phyloP scores from a whole-genome alignment of 2,888 invertebrate genomes.

The Dendrolimus houi region DNA sequence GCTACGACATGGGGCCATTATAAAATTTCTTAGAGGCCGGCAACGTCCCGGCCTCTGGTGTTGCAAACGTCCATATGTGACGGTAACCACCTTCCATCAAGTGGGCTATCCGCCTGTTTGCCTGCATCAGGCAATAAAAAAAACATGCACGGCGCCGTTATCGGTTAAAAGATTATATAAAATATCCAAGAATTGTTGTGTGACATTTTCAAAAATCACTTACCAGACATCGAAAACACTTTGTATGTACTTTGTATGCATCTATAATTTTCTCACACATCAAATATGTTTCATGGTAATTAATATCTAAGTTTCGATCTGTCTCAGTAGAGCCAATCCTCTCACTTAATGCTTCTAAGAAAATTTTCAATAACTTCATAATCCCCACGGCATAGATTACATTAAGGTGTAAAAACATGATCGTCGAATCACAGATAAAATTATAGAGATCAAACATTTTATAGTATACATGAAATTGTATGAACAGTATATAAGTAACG shows the following conservation, averaged over 20 bases:
- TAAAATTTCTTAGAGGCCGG: no score
- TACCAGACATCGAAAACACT: slow-evolving; percentile 11
- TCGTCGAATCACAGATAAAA: not conserved
- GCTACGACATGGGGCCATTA: no score
- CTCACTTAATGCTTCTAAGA: not conserved
- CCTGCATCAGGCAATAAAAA: no score
- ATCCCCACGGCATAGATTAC: slow-evolving; percentile 5
- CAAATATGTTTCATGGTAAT: slow-evolving; percentile 1
- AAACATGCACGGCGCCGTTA: no score
- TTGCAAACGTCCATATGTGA: no score
- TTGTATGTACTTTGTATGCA: slow-evolving; percentile 7
- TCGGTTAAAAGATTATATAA: no score
- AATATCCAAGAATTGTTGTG: no score
- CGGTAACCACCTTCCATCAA: no score
- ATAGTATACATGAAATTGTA: not conserved
- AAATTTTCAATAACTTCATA: slow-evolving; percentile 7
- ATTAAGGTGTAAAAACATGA: slow-evolving; percentile 1
- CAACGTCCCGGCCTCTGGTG: no score
- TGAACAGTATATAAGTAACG: not conserved
- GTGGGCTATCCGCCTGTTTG: no score
- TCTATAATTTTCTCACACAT: slow-evolving; percentile 9
- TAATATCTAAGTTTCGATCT: not conserved
- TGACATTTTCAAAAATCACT: slow-evolving; percentile 1
- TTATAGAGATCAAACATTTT: not conserved
- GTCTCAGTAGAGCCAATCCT: not conserved